These are phyloP conservation scores for Ennomos fuscantarius DNA, from an alignment of 2,888 invertebrate species.

Conservation along the genomic window DNA sequence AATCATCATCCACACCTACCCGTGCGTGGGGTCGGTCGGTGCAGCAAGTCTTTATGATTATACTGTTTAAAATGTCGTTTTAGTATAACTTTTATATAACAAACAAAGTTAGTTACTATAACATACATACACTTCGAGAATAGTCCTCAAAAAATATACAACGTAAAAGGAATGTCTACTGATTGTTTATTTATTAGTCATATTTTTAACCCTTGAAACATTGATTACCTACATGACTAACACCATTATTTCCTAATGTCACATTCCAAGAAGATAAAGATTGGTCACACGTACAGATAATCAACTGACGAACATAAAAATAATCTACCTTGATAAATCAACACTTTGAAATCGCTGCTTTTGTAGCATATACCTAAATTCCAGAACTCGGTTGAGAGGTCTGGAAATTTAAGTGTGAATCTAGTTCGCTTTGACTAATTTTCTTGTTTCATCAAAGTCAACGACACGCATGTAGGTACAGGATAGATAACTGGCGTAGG, in stretches of 20 bases:
- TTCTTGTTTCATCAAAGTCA: slow-evolving; percentile 13
- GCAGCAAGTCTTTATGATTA: too few species aligned
- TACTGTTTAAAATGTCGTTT: too few species aligned
- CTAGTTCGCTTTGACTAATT: slow-evolving; percentile 25
- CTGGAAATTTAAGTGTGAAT: slow-evolving; percentile 23
- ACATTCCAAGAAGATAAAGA: slow-evolving; percentile 38
- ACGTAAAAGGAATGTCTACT: not conserved
- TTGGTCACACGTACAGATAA: slow-evolving; percentile 22
- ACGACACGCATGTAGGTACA: too few species aligned
- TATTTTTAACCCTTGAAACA: slow-evolving; percentile 20
- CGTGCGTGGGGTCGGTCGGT: too few species aligned
- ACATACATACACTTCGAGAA: not conserved
- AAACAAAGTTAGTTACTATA: too few species aligned
- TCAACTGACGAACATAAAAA: slow-evolving; percentile 10
- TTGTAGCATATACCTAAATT: slow-evolving; percentile 9
- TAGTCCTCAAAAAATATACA: not conserved
- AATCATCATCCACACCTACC: too few species aligned
- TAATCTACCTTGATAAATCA: slow-evolving; percentile 17
- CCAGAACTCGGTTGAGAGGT: slow-evolving; percentile 5
- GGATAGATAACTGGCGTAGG: too few species aligned
- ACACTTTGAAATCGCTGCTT: slow-evolving; percentile 8
- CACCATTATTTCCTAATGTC: slow-evolving; percentile 27
- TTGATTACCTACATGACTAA: slow-evolving; percentile 21
- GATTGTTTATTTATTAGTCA: slow-evolving; percentile 15
- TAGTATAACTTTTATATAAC: too few species aligned